Evolutionary conservation across 2,888 invertebrate genomes (phyloP).

Genomic region (Lomographa bimaculata): DNA sequence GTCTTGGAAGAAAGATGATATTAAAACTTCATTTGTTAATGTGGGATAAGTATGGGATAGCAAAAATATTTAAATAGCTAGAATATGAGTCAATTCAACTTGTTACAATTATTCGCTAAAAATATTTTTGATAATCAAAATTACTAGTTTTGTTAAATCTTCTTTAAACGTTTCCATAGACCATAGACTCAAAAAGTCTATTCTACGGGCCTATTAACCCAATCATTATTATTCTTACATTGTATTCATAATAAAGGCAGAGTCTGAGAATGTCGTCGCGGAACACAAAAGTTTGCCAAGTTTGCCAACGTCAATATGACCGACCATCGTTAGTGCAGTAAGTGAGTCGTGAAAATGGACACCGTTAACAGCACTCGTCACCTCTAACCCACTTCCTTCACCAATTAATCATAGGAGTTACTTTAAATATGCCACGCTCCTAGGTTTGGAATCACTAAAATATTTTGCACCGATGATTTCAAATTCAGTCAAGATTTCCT

Average conservation of each 20-base stretch:
- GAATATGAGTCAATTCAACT: too few relatives aligned
- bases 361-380: slow-evolving; percentile 21
- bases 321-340: slow-evolving; percentile 15
- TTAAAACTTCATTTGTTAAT: too few relatives aligned
- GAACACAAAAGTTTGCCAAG: background rate
- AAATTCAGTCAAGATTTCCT: slow-evolving; percentile 10
- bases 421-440: slow-evolving; percentile 7
- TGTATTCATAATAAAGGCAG: slow-evolving; percentile 2
- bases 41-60: too few relatives aligned
- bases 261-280: slow-evolving; percentile 8
- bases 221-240: too few relatives aligned
- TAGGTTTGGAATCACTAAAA: slow-evolving; percentile 2
- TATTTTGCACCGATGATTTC: slow-evolving; percentile 7
- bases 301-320: slow-evolving; percentile 19
- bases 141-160: too few relatives aligned
- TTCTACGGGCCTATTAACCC: too few relatives aligned
- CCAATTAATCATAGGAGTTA: slow-evolving; percentile 20
- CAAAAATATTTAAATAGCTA: too few relatives aligned
- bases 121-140: too few relatives aligned
- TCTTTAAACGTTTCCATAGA: too few relatives aligned
- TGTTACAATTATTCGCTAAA: too few relatives aligned
- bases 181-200: too few relatives aligned
- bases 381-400: slow-evolving; percentile 24
- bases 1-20: too few relatives aligned
- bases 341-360: slow-evolving; percentile 19